phyloP scores from a whole-genome alignment of 2,113 vertebrate species.

The Saguinus imperator region DNA sequence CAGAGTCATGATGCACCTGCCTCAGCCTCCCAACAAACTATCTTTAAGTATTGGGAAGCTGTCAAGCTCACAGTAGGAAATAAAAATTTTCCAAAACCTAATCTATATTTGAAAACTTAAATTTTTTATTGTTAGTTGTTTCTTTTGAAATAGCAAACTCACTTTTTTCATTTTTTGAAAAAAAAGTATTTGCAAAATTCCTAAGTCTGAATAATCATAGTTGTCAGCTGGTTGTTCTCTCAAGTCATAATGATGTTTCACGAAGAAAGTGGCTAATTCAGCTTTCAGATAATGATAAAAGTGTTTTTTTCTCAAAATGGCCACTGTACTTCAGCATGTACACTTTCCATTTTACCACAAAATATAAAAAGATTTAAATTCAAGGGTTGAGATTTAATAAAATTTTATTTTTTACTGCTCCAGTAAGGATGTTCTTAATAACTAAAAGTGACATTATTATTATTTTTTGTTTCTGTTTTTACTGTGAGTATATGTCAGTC shows the following conservation, averaged over 20 bases:
- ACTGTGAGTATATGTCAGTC: background rate
- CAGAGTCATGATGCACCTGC: background rate
- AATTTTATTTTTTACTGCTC: background rate
- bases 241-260: background rate
- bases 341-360: conserved; percentile 15
- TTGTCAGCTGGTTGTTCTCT: background rate
- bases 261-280: background rate
- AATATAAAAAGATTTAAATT: background rate
- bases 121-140: background rate
- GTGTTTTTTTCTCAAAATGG: conserved; percentile 5
- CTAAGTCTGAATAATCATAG: background rate
- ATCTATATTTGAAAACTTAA: conserved; percentile 39
- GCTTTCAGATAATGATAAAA: background rate
- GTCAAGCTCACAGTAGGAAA: background rate
- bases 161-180: background rate
- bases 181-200: conserved; percentile 12
- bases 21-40: background rate
- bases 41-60: conserved; percentile 9
- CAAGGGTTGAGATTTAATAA: background rate
- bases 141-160: conserved; percentile 8
- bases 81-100: conserved; percentile 38
- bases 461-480: background rate
- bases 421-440: background rate
- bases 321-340: background rate
- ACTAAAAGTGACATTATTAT: background rate